Conservation (phyloP, 2,888 invertebrate genomes). For the Pachycephus smyrnensis region DNA sequence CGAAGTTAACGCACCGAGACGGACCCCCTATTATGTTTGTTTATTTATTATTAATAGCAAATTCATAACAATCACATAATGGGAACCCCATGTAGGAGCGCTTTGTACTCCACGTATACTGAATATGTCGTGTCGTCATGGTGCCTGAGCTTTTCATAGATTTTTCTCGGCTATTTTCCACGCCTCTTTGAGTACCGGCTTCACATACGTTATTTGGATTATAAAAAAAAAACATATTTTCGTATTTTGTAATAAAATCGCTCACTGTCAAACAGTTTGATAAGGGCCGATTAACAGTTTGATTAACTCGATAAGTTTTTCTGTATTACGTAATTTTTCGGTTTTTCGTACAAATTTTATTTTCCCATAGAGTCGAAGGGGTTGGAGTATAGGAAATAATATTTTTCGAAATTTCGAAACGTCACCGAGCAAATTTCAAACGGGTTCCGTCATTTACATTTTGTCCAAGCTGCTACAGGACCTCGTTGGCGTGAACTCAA, state of each 20-base stretch:
- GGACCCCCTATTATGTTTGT: conserved; percentile 61
- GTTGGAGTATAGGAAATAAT: not conserved
- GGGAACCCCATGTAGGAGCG: conserved; percentile 39
- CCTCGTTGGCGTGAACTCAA: conserved; percentile 59
- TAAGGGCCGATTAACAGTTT: too few relatives aligned
- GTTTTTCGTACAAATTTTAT: not conserved
- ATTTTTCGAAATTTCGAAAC: not conserved
- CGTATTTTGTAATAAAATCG: too few relatives aligned
- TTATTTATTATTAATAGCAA: conserved; percentile 67
- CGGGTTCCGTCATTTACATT: conserved; percentile 31
- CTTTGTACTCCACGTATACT: conserved; percentile 33
- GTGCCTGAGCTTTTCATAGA: conserved; percentile 36
- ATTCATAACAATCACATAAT: conserved; percentile 66
- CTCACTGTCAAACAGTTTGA: too few relatives aligned
- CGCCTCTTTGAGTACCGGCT: conserved; percentile 40
- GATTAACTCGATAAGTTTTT: too few relatives aligned
- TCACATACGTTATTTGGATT: too few relatives aligned
- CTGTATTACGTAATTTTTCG: not conserved
- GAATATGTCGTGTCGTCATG: conserved; percentile 55
- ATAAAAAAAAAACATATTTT: too few relatives aligned
- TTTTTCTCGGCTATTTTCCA: conserved; percentile 53
- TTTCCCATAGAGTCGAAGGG: not conserved
- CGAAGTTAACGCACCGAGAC: conserved; percentile 61
- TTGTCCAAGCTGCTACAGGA: conserved; percentile 26
- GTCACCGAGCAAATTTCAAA: not conserved